Evolutionary conservation across 2,888 invertebrate species (phyloP), one percentile per base, ranked within the genome.

Genomic region (Auanema sp.): DNA sequence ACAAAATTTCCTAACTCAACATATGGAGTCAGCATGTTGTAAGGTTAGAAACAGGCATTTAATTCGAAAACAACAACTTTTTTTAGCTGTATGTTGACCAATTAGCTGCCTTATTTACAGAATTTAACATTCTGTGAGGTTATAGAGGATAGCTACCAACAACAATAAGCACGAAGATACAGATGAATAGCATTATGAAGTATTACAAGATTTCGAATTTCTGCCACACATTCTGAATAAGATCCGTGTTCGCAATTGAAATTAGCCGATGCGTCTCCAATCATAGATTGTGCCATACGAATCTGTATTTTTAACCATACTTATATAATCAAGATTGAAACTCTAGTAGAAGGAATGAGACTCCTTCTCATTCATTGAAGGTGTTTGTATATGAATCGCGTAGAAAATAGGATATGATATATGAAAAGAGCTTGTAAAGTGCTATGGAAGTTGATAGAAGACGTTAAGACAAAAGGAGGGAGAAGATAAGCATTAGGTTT

Each of bases 191-290:
- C 33, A 33, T 33, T 5, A 5, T 33, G 33, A 33, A 33, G 33
- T 33, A 3, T 24, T 60, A 64, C 64, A 18, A 58, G 33, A 16
- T 66, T 53, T 21, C 72, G 50, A 44, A 70, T 60, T n/a, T 70
- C 70, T 18, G 65, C 66, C 4, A 70, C 64, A 53, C 72, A 70
- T 42, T 72, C 72, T 14, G 66, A 68, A 53, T 67, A 70, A 52
- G 63, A 65, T 2, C 68, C 66, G 11, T 59, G 58, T 49, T 72
- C 72, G 43, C 72, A 72, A 16, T 65, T 55, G 42, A 68, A 57
- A 33, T 42, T 44, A 10, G 60, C 52, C n/a, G 21, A 21, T 16
- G 47, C 47, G 11, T 47, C 47, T 47, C 33, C 33, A 33, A 33
- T 33, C 42, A 57, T 23, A 40, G 43, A 12, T n/a, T 62, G 62